Conservation (phyloP, 2,888 invertebrate genomes). For the Hemistola chrysoprasaria region DNA sequence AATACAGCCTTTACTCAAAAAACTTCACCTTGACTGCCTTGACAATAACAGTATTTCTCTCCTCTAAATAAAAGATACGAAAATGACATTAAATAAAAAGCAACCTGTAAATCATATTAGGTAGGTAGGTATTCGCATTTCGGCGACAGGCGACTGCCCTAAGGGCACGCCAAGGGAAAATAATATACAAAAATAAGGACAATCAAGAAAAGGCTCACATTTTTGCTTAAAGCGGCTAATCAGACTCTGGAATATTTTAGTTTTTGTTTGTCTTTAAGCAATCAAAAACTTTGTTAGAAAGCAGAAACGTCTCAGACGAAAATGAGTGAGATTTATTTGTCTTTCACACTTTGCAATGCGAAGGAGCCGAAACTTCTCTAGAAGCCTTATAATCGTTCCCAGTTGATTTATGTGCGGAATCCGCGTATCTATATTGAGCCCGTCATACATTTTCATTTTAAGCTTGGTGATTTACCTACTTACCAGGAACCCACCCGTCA, state of each 20-base stretch:
- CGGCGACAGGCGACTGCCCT: conserved; percentile 30
- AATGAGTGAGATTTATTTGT: conserved; percentile 31
- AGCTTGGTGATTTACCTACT: conserved; percentile 9
- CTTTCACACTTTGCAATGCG: conserved; percentile 25
- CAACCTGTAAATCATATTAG: conserved; percentile 36
- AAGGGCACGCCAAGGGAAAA: conserved; percentile 32
- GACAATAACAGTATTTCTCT: conserved; percentile 10
- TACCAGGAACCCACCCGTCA: conserved; percentile 1
- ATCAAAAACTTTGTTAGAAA: conserved; percentile 24
- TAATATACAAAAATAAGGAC: conserved; percentile 36
- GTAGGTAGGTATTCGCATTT: conserved; percentile 19
- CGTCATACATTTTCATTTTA: conserved; percentile 25
- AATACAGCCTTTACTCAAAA: too few relatives aligned
- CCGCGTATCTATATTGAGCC: conserved; percentile 18
- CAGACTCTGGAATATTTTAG: conserved; percentile 12
- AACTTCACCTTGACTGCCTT: too few relatives aligned
- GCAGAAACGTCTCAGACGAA: conserved; percentile 18
- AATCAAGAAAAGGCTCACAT: conserved; percentile 35
- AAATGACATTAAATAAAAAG: conserved; percentile 21
- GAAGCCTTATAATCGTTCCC: conserved; percentile 27
- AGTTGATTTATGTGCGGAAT: conserved; percentile 29
- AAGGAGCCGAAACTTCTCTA: conserved; percentile 19
- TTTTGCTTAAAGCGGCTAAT: conserved; percentile 14
- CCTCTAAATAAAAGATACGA: conserved; percentile 21
- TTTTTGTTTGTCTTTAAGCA: conserved; percentile 15